Percentiles rank a stretch among this genome's conserved stretches.
These are phyloP conservation scores for Arbacia lixula DNA, from an alignment of 53 echinoderm and acorn worm species.

Conservation along the genomic window DNA sequence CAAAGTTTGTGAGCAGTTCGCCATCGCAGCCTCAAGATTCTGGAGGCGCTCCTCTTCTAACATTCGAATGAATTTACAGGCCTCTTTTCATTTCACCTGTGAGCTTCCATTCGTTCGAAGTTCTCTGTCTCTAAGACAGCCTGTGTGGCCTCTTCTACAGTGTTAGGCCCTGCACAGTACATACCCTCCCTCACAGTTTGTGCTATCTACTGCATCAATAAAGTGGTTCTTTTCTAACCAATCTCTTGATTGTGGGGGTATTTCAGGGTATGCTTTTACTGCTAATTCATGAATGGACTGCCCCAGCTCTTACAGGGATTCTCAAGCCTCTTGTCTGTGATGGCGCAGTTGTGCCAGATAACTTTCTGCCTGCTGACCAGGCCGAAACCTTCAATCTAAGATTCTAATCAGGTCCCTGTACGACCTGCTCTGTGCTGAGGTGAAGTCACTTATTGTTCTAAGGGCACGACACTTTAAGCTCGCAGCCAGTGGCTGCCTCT, in stretches of 20 bases:
- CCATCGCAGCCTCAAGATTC: too few relatives aligned
- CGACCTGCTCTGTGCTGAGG: background rate
- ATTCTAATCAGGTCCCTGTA: background rate
- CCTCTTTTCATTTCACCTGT: background rate
- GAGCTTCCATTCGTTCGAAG: background rate
- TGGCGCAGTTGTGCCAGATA: slow-evolving; percentile 25
- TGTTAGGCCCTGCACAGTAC: background rate
- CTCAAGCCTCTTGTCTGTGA: slow-evolving; percentile 1
- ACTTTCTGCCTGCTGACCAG: slow-evolving; percentile 17
- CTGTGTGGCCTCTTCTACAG: background rate
- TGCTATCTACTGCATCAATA: background rate
- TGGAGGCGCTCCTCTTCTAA: too few relatives aligned
- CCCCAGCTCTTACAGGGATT: slow-evolving; percentile 14
- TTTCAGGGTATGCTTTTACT: slow-evolving; percentile 44
- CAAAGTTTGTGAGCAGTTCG: too few relatives aligned
- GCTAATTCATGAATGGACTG: slow-evolving; percentile 41
- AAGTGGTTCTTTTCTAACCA: background rate
- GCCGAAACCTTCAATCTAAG: slow-evolving; percentile 30
- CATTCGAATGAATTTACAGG: too few relatives aligned
- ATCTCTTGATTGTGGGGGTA: background rate
- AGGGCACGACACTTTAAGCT: slow-evolving; percentile 36
- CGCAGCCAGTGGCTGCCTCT: slow-evolving; percentile 2
- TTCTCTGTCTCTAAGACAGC: slow-evolving; percentile 11
- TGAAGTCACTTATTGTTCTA: slow-evolving; percentile 14
- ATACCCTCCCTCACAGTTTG: background rate